Percentiles rank a stretch among this genome's conserved stretches.
Conservation (phyloP, 2,113 vertebrate genomes). For the Pongo abelii region DNA sequence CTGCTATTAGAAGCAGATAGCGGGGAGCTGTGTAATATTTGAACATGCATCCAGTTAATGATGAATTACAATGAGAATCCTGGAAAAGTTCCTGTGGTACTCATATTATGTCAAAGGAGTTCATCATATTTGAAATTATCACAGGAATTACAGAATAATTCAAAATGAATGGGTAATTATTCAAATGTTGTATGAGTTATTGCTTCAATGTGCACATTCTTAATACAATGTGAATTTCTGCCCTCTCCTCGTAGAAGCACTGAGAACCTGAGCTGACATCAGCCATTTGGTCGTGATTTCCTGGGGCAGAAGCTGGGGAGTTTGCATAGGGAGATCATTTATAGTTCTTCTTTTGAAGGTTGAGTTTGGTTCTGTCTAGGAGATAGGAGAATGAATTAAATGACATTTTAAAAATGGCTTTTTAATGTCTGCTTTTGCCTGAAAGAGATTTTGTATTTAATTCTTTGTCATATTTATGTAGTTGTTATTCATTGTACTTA, state of each 20-base stretch:
- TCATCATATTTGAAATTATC: constrained; percentile 64
- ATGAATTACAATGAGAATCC: constrained; percentile 67
- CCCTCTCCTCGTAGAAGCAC: not conserved
- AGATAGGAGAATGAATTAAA: constrained; percentile 7
- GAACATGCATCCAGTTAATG: constrained; percentile 40
- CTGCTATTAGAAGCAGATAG: constrained; percentile 43
- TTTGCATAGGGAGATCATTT: constrained; percentile 9
- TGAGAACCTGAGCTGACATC: constrained; percentile 7
- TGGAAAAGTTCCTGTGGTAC: constrained; percentile 27
- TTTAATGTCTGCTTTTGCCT: not conserved
- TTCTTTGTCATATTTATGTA: not conserved
- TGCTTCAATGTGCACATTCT: constrained; percentile 41
- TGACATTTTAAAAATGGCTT: not conserved
- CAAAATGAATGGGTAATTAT: constrained; percentile 59
- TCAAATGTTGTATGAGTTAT: constrained; percentile 45
- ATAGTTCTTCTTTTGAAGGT: not conserved
- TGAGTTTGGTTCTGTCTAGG: not conserved
- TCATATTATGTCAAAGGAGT: constrained; percentile 67
- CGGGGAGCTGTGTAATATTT: constrained; percentile 17
- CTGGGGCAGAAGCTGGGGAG: not conserved
- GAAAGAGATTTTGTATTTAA: not conserved
- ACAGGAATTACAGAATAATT: constrained; percentile 61
- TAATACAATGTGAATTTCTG: not conserved
- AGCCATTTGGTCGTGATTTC: not conserved
- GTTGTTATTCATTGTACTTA: not conserved